Evolutionary conservation across 2,888 invertebrate species (phyloP).

Genomic region (Chymomyza procnemis): DNA sequence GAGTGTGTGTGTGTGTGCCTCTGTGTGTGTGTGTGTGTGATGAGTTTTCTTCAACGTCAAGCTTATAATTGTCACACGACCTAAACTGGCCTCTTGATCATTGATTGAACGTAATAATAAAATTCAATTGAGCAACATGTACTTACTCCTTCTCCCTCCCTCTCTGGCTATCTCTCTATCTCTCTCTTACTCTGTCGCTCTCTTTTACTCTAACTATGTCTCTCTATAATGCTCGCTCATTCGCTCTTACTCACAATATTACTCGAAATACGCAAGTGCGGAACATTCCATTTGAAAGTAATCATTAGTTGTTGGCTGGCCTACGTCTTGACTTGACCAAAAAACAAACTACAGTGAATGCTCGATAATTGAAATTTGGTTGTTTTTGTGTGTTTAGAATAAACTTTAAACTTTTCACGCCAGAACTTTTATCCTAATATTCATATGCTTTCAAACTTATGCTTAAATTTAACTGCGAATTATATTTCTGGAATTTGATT

Average conservation of each 20-base stretch:
- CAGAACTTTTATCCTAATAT: no score
- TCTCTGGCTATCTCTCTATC: background rate
- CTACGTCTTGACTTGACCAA: background rate
- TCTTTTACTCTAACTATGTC: background rate
- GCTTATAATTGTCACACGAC: constrained; percentile 79
- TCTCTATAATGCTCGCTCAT: constrained; percentile 12
- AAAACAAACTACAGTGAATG: background rate
- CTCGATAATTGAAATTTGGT: background rate
- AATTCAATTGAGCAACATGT: constrained; percentile 64
- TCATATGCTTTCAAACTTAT: no score
- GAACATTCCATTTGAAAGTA: constrained; percentile 64
- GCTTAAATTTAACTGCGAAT: no score
- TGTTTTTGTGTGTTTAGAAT: no score
- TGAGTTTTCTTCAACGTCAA: constrained; percentile 66
- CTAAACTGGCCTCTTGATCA: constrained; percentile 77
- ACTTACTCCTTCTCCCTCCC: constrained; percentile 12
- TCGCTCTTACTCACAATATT: constrained; percentile 24
- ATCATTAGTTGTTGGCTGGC: constrained; percentile 33
- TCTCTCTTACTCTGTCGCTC: constrained; percentile 16
- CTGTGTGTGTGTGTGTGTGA: constrained; percentile 38
- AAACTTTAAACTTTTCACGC: no score
- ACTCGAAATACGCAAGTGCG: constrained; percentile 39
- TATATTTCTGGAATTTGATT: no score
- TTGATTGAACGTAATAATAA: constrained; percentile 78
- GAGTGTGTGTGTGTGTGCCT: background rate